Evolutionary conservation across 2,888 invertebrate genomes (phyloP).

Genomic region (Sarcophaga carnaria): DNA sequence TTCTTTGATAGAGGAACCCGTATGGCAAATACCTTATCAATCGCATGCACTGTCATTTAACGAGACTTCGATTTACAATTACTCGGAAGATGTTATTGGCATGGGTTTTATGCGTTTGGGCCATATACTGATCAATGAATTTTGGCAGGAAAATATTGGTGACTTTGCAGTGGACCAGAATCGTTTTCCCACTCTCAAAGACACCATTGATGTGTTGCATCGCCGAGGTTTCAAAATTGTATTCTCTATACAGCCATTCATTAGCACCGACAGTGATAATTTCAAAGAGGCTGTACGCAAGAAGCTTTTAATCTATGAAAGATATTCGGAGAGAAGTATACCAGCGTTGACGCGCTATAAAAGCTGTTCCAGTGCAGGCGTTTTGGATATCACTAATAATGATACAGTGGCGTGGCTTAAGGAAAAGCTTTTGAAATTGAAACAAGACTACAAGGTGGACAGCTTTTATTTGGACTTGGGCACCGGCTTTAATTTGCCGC

Average conservation of each 20-base stretch:
- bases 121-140: conserved; percentile 89
- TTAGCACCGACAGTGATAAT: conserved; percentile 91
- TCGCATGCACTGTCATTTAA: conserved; percentile 83
- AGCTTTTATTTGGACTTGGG: conserved; percentile 93
- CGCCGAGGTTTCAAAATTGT: conserved; percentile 93
- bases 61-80: conserved; percentile 89
- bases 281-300: conserved; percentile 91
- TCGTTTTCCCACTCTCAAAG: conserved; percentile 90
- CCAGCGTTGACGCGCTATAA: conserved; percentile 93
- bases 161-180: conserved; percentile 91
- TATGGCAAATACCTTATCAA: conserved; percentile 91
- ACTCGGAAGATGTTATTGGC: conserved; percentile 92
- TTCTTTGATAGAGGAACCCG: conserved; percentile 90
- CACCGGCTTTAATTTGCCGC: conserved; percentile 92
- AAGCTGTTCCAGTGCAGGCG: conserved; percentile 90
- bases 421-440: conserved; percentile 87
- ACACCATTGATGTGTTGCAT: conserved; percentile 90
- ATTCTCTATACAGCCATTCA: conserved; percentile 94
- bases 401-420: conserved; percentile 91
- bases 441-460: conserved; percentile 89
- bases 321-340: conserved; percentile 89
- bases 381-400: conserved; percentile 93
- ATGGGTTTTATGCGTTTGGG: conserved; percentile 90
- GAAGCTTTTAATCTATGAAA: conserved; percentile 89
- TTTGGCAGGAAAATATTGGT: conserved; percentile 92